Conservation (phyloP, 2,113 vertebrate genomes). For the Brienomyrus longianalis region DNA sequence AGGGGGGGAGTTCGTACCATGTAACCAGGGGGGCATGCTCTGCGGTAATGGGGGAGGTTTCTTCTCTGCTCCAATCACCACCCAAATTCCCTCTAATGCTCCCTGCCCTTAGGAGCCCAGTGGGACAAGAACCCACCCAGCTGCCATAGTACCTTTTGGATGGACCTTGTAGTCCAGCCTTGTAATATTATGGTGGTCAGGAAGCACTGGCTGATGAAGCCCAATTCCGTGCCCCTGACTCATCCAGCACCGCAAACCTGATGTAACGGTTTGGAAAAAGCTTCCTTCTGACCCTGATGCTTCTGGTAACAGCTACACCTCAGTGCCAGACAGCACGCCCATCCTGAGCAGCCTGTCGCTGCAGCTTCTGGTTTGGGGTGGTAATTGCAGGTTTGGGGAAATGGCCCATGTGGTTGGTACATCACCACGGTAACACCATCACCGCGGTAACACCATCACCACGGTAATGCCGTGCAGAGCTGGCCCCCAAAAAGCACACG, state of each 20-base stretch:
- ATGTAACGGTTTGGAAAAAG: neutral
- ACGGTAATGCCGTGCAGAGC: neutral
- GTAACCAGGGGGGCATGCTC: neutral
- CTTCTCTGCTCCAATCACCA: neutral
- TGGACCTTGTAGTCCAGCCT: neutral
- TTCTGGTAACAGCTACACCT: neutral
- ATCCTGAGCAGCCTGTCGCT: neutral
- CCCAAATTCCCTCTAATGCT: neutral
- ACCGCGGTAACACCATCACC: constrained; percentile 24
- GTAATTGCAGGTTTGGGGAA: constrained; percentile 45
- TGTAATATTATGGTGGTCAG: neutral
- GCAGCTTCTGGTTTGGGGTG: constrained; percentile 18
- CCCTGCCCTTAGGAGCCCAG: neutral
- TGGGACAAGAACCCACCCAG: neutral
- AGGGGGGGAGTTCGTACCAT: neutral
- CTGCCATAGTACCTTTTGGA: neutral
- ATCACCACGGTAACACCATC: constrained; percentile 32
- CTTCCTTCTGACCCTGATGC: neutral
- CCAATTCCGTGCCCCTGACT: neutral
- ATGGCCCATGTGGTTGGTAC: constrained; percentile 36
- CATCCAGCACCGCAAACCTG: neutral
- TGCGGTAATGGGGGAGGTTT: neutral
- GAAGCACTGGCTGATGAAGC: neutral
- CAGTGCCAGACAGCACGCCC: neutral
- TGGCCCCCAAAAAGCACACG: neutral